A percentile compares a stretch with the other conserved stretches of the same genome.
These are phyloP conservation scores for Leptothorax acervorum DNA, from an alignment of 2,888 invertebrate genomes.

Conservation along the genomic window DNA sequence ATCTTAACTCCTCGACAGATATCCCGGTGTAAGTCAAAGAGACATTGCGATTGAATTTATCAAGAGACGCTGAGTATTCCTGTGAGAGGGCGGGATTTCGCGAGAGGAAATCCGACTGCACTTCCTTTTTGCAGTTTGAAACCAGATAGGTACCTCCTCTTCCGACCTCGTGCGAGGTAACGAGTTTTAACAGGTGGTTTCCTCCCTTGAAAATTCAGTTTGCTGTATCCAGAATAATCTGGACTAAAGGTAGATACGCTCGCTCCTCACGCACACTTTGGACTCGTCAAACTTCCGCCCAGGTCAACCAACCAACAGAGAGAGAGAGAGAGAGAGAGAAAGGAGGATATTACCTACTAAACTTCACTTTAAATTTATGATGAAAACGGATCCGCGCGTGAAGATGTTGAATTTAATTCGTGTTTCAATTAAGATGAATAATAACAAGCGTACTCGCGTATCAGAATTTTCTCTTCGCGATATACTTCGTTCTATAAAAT, in stretches of 20 bases:
- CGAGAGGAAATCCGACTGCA: conserved; percentile 32
- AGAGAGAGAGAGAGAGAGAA: not conserved
- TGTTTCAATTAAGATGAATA: conserved; percentile 59
- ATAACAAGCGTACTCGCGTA: conserved; percentile 49
- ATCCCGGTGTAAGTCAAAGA: conserved; percentile 20
- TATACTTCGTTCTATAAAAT: conserved; percentile 33
- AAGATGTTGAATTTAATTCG: conserved; percentile 54
- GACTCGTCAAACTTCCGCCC: conserved; percentile 56
- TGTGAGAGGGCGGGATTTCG: conserved; percentile 31
- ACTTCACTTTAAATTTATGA: conserved; percentile 56
- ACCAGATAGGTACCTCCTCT: conserved; percentile 50
- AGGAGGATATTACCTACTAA: conserved; percentile 49
- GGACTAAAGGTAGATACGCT: conserved; percentile 33
- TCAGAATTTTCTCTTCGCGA: conserved; percentile 43
- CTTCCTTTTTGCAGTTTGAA: conserved; percentile 54
- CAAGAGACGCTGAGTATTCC: conserved; percentile 28
- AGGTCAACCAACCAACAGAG: conserved; percentile 38
- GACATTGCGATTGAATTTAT: conserved; percentile 40
- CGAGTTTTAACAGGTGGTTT: conserved; percentile 73
- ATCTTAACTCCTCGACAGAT: conserved; percentile 34
- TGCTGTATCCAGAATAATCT: conserved; percentile 57
- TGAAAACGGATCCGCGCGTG: conserved; percentile 46
- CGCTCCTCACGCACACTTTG: conserved; percentile 37
- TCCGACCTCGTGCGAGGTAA: conserved; percentile 55
- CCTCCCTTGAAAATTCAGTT: conserved; percentile 64